Evolutionary conservation across 2,113 vertebrate species (phyloP), one percentile per base, ranked within the genome.

Genomic region (Pachyramphus minor): DNA sequence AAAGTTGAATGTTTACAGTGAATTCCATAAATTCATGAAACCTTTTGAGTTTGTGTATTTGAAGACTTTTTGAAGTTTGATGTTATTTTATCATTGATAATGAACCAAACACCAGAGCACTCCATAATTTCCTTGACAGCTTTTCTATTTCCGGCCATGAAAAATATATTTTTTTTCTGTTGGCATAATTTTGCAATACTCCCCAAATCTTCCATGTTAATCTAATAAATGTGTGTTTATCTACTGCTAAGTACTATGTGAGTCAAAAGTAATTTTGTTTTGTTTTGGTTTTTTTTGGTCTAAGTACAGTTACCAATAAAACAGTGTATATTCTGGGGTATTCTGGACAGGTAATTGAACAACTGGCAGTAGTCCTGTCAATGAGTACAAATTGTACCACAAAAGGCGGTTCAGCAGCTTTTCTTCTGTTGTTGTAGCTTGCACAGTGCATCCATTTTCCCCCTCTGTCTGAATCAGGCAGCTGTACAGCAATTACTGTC

Each of bases 381-480:
- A 9, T 63, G 63, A 78, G 67, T 69, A 88, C 66, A 81, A 91
- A 49, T 63, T 8, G 16, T 18, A 31, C 42, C 81, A 81, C 52
- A 75, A 86, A 76, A 90, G 56, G 60, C 35, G 62, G n/a, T 25
- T 14, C 9, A 3, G 44, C n/a, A 80, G 39, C 62, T 93, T 90
- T 55, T 88, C 71, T 85, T 66, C 74, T 79, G 14, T 23, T 84
- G 47, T 30, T 90, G 63, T 71, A 84, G 78, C 73, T 88, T 86
- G 52, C 55, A 77, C 56, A 52, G 37, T 77, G 53, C 50, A 67
- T 86, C 62, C 62, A 2, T 73, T 58, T 68, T 17, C 20, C 42
- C 12, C 49, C 33, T 78, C 63, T 93, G 86, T 89, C 94, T 89
- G 75, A 87, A 97, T 95, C 81, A 93, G 67, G 87, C 47, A 80